Evolutionary conservation across 2,888 invertebrate genomes (phyloP).

Genomic region (Drosophila recens): DNA sequence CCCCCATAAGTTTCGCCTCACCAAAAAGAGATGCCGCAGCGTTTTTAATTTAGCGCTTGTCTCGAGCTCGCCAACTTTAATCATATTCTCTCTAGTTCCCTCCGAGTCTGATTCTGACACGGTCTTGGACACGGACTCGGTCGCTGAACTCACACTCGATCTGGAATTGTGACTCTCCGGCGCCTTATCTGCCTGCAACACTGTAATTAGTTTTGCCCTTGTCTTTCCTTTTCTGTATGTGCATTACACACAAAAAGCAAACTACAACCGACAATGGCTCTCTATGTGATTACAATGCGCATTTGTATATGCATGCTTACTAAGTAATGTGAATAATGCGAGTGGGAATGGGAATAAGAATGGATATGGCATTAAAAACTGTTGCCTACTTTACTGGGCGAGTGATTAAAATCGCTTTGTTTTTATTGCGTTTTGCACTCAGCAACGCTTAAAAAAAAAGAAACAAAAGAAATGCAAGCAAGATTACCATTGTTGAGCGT

Average conservation of each 20-base stretch:
- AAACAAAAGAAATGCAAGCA: constrained; percentile 1
- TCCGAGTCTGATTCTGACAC: constrained; percentile 4
- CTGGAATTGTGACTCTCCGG: constrained; percentile 19
- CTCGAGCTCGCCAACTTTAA: constrained; percentile 67
- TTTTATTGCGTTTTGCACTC: constrained; percentile 77
- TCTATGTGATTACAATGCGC: constrained; percentile 66
- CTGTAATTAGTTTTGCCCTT: constrained; percentile 76
- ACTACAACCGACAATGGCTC: constrained; percentile 52
- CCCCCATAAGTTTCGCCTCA: constrained; percentile 48
- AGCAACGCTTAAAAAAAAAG: constrained; percentile 17
- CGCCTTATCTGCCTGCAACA: constrained; percentile 58
- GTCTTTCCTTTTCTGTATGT: constrained; percentile 30
- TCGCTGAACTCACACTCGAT: neutral
- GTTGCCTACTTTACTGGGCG: constrained; percentile 63
- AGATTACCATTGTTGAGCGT: neutral
- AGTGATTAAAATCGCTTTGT: constrained; percentile 71
- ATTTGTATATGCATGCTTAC: constrained; percentile 44
- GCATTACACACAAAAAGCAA: constrained; percentile 46
- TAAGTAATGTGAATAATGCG: constrained; percentile 22
- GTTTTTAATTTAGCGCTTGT: constrained; percentile 74
- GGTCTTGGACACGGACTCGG: neutral
- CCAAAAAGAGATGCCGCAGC: constrained; percentile 67
- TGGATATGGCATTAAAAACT: constrained; percentile 44
- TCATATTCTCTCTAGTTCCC: constrained; percentile 64
- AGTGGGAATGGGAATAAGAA: constrained; percentile 6